Conservation (phyloP, 23 tunicate genomes). For the Diplosoma virens region DNA sequence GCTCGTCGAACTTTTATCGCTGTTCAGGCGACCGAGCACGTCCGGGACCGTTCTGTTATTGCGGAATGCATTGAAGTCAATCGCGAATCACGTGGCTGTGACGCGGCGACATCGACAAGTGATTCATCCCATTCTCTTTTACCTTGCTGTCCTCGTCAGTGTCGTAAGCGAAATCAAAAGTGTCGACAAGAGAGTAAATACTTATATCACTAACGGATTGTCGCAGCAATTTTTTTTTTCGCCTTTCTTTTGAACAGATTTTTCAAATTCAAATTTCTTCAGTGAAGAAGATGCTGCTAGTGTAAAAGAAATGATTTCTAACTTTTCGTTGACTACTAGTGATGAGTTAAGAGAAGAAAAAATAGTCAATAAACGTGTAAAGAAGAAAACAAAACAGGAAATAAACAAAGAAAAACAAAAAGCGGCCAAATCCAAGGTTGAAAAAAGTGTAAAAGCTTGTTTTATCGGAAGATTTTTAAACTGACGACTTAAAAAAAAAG, state of each 20-base stretch:
- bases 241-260: slow-evolving; percentile 23
- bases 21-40: slow-evolving; percentile 46
- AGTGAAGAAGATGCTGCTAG: slow-evolving; percentile 82
- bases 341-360: no score
- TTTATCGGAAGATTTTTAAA: no score
- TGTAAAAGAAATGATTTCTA: slow-evolving; percentile 66
- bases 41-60: slow-evolving; percentile 69
- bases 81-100: neutral
- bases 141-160: slow-evolving; percentile 60
- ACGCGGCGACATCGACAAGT: neutral
- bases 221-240: no score
- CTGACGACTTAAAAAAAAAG: no score
- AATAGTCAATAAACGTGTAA: no score
- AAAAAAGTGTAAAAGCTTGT: no score
- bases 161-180: slow-evolving; percentile 12
- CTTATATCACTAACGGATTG: no score
- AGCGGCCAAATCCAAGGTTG: no score
- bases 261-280: slow-evolving; percentile 62
- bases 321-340: slow-evolving; percentile 17
- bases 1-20: no score
- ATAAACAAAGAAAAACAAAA: no score
- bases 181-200: slow-evolving; percentile 43
- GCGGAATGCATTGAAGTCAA: slow-evolving; percentile 81
- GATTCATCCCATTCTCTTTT: neutral
- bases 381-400: no score